These are phyloP conservation scores for Eueides isabella DNA, from an alignment of 1,140 invertebrate species.

Conservation along the genomic window DNA sequence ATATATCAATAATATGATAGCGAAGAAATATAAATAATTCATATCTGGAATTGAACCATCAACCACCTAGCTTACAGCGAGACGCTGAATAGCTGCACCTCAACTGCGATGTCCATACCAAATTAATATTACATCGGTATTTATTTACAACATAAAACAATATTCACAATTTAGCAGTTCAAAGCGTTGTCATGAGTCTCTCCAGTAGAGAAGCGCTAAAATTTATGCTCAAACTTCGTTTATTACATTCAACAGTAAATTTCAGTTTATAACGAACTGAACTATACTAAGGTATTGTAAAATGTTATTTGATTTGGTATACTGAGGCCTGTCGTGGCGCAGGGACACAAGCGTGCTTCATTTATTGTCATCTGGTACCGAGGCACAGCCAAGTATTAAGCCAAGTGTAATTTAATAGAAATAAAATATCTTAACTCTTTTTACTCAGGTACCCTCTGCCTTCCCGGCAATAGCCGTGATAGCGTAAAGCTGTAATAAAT, in stretches of 20 bases:
- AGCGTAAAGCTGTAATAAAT: no score
- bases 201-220: neutral
- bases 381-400: no score
- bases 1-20: no score
- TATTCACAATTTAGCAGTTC: neutral
- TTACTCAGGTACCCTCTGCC: no score
- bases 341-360: no score
- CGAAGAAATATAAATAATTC: neutral
- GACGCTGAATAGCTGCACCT: neutral
- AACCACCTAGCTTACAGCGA: neutral
- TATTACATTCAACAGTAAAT: neutral
- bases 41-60: neutral
- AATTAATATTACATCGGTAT: no score
- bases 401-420: no score
- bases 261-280: neutral
- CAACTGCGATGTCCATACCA: neutral
- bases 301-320: neutral
- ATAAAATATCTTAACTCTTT: no score
- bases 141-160: neutral
- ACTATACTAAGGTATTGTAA: neutral
- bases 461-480: no score
- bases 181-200: neutral
- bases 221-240: neutral
- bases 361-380: no score
- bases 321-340: neutral